These are phyloP conservation scores for Philaenus spumarius DNA, from an alignment of 1,140 invertebrate genomes.

Conservation along the genomic window DNA sequence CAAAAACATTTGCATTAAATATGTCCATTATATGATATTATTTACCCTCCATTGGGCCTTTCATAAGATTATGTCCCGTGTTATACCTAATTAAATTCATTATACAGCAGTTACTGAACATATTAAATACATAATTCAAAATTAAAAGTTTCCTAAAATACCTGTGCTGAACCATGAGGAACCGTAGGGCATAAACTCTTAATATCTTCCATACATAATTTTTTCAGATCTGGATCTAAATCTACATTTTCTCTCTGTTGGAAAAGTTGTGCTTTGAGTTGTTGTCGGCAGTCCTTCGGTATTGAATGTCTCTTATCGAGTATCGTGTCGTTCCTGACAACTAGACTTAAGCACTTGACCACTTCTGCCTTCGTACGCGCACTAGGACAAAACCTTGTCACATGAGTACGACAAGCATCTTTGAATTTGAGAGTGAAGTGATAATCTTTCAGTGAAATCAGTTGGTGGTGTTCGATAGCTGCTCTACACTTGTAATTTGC, in stretches of 20 bases:
- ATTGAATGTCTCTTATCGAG: constrained; percentile 67
- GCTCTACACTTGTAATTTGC: constrained; percentile 78
- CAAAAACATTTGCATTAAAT: too few relatives aligned
- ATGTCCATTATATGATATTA: too few relatives aligned
- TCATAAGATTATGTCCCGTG: too few relatives aligned
- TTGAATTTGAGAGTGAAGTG: constrained; percentile 94
- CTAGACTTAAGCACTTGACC: constrained; percentile 84
- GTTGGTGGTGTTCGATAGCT: constrained; percentile 90
- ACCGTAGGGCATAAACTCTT: constrained; percentile 61
- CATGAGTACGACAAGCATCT: constrained; percentile 81
- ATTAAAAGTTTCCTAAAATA: constrained; percentile 39
- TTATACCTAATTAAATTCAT: too few relatives aligned
- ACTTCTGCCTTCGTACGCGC: constrained; percentile 57
- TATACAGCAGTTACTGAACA: too few relatives aligned
- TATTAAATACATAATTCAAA: neutral
- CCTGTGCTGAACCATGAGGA: constrained; percentile 68
- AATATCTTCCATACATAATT: constrained; percentile 72
- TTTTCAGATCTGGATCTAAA: constrained; percentile 72
- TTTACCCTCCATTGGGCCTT: too few relatives aligned
- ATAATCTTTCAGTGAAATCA: constrained; percentile 90
- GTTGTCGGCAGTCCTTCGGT: constrained; percentile 77
- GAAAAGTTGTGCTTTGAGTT: constrained; percentile 80
- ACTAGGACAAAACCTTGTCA: constrained; percentile 68
- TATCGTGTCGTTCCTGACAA: constrained; percentile 84
- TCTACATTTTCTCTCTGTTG: constrained; percentile 81